Percentiles rank a stretch among this genome's conserved stretches.
Evolutionary conservation across 2,888 invertebrate genomes (phyloP).

Genomic region (Standfussiana lucernea): DNA sequence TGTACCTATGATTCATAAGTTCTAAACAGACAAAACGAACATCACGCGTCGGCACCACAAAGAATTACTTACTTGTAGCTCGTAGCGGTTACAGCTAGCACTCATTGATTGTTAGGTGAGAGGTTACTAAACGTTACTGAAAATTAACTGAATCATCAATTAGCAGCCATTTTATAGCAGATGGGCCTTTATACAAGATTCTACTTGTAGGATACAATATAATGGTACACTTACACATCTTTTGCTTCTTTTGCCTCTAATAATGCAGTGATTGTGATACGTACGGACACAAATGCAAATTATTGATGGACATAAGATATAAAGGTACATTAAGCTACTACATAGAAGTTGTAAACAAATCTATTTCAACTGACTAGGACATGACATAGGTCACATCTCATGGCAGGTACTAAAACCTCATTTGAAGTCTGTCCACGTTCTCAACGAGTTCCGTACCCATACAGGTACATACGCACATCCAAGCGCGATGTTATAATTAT

Average conservation of each 20-base stretch:
- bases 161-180: slow-evolving; percentile 33
- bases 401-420: slow-evolving; percentile 25
- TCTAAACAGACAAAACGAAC: not conserved
- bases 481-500: slow-evolving; percentile 63
- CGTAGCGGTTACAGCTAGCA: slow-evolving; percentile 1
- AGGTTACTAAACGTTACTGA: slow-evolving; percentile 57
- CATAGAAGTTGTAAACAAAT: slow-evolving; percentile 17
- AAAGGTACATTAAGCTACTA: not conserved
- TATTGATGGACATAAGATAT: slow-evolving; percentile 1
- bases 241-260: not conserved
- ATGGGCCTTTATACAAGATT: slow-evolving; percentile 8
- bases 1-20: slow-evolving; percentile 36
- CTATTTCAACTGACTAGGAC: slow-evolving; percentile 27
- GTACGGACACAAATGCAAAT: slow-evolving; percentile 1
- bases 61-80: slow-evolving; percentile 25
- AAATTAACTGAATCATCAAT: slow-evolving; percentile 55
- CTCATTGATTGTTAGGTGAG: slow-evolving; percentile 53
- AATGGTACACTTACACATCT: not conserved
- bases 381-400: slow-evolving; percentile 42
- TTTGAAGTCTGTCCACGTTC: slow-evolving; percentile 54
- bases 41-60: slow-evolving; percentile 18
- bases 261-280: not conserved
- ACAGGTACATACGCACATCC: slow-evolving; percentile 35
- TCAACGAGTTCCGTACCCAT: slow-evolving; percentile 45
- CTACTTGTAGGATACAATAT: not conserved